Base-by-base conservation (phyloP, 2,113 vertebrate genomes). In the Hipposideros armiger region DNA sequence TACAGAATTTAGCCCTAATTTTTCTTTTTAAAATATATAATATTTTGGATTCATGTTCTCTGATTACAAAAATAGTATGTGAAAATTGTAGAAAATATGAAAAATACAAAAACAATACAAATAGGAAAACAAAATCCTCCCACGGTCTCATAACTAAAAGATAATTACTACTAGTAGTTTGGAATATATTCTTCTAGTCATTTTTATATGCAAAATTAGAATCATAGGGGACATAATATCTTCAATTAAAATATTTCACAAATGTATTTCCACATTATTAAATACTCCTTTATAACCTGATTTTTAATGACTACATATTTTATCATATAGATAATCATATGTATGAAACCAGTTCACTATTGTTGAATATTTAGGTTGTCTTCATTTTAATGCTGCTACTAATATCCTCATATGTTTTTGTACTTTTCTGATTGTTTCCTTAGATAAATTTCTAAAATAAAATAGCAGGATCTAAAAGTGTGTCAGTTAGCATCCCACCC, bases 61-160 rank as follows among this genome's bases (percentile, higher is more conserved):
- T 70, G 42, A 87, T 91, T 96, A 86, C 6, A 72, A 54, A 77
- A 89, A 42, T 20, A 69, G 45, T 70, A 64, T 19, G 14, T 83
- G 36, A 74, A 56, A 22, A 50, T 67, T 80, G 8, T 36, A 74
- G 76, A 95, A 94, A 91, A 76, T 24, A 22, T 56, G 20, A 67
- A 50, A 90, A 70, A 40, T 15, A n/a, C 28, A 50, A 87, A 78
- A 73, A n/a, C 40, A 78, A 26, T n/a, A 47, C 42, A 62, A 87
- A 84, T 72, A 92, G 36, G 70, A 69, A 86, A 89, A 60, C 7
- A 47, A 76, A 92, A 96, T 50, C 52, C 15, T 22, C 13, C 42
- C 4, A 0, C n/a, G 54, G 30, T 40, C 17, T 60, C 22, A 66
- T 9, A 72, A 47, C 13, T 54, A 6, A 36, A 84, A 81, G 62